Conservation (phyloP, 1,140 invertebrate genomes). For the Pogonomyrmex barbatus region DNA sequence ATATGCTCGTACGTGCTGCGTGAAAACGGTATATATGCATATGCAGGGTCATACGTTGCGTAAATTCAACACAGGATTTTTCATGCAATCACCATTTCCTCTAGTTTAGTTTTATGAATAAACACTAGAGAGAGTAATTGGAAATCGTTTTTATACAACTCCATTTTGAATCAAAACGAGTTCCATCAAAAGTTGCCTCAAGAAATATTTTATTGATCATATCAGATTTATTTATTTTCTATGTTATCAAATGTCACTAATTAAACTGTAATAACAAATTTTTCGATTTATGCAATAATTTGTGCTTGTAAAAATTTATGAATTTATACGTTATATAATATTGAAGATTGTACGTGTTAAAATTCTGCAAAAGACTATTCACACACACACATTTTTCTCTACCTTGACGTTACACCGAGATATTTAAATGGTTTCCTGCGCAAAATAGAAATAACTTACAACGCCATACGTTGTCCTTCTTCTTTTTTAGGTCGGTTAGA, state of each 20-base stretch:
- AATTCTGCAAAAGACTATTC: neutral
- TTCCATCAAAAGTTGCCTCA: neutral
- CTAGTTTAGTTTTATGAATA: neutral
- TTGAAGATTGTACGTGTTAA: neutral
- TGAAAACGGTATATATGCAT: slow-evolving; percentile 31
- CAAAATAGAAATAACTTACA: neutral
- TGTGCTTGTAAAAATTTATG: neutral
- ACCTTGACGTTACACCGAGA: neutral
- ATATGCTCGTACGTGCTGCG: slow-evolving; percentile 1
- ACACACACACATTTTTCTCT: neutral
- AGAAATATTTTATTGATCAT: neutral
- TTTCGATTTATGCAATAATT: neutral
- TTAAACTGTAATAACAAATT: neutral
- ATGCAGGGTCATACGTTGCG: neutral
- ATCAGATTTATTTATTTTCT: neutral
- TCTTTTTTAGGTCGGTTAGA: slow-evolving; percentile 48
- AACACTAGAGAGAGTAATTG: neutral
- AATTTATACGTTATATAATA: neutral
- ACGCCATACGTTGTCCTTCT: slow-evolving; percentile 20
- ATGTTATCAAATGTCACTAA: neutral
- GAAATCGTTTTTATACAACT: neutral
- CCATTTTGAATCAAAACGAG: neutral
- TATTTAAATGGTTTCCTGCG: neutral
- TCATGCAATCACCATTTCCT: neutral
- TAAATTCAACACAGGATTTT: slow-evolving; percentile 9